A percentile compares a stretch with the other conserved stretches of the same genome.
Evolutionary conservation across 2,888 invertebrate species (phyloP).

Genomic region (Monoplex corrugatus): DNA sequence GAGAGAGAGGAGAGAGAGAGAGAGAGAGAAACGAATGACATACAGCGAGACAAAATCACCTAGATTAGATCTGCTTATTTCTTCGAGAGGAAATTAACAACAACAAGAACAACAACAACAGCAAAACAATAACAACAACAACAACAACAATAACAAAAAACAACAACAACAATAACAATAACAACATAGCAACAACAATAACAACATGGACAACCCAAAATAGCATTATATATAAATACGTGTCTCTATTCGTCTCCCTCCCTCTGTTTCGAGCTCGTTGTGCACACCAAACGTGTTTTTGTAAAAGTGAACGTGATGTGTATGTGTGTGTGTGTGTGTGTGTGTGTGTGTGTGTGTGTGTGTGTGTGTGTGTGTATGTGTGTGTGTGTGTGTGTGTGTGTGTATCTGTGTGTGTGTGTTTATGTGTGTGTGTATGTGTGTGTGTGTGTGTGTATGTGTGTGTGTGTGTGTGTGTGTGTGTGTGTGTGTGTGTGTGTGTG

Average conservation of each 20-base stretch:
- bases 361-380: neutral
- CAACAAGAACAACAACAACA: too few species aligned
- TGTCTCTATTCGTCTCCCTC: neutral
- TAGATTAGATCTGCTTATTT: too few species aligned
- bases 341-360: neutral
- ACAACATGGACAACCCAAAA: too few species aligned
- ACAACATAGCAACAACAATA: too few species aligned
- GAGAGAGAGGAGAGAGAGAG: too few species aligned
- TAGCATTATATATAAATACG: too few species aligned
- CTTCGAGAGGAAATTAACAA: too few species aligned
- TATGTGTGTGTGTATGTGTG: neutral
- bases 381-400: neutral
- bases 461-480: neutral
- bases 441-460: neutral
- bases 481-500: neutral
- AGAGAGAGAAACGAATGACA: too few species aligned
- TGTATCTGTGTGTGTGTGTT: neutral
- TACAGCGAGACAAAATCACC: too few species aligned
- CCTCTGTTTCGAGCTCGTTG: neutral
- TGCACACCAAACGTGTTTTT: neutral
- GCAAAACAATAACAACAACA: too few species aligned
- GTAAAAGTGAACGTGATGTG: neutral
- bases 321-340: slow-evolving; percentile 5
- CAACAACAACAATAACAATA: too few species aligned
- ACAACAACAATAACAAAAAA: too few species aligned